phyloP scores from a whole-genome alignment of 2,888 invertebrate species.

The Troides oblongomaculatus region DNA sequence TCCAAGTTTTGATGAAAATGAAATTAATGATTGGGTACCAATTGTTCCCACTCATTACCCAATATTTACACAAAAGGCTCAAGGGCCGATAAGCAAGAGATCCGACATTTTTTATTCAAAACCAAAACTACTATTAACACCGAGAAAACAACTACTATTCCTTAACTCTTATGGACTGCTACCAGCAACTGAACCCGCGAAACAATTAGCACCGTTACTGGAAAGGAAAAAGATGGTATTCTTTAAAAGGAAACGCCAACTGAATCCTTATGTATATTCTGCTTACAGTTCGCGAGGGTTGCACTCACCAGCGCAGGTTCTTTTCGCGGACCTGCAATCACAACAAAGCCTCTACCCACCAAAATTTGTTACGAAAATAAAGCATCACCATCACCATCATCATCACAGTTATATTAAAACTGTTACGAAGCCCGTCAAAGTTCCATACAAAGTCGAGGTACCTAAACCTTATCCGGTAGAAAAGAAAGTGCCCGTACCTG shows the following conservation, averaged over 20 bases:
- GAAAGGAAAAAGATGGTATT: conserved; percentile 57
- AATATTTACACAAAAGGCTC: conserved; percentile 40
- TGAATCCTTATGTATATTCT: conserved; percentile 53
- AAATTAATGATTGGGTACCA: conserved; percentile 71
- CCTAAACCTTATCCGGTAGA: conserved; percentile 79
- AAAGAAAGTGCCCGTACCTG: conserved; percentile 61
- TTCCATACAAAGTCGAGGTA: conserved; percentile 76
- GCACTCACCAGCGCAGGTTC: conserved; percentile 44
- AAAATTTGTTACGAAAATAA: conserved; percentile 65
- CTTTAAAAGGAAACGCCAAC: conserved; percentile 54
- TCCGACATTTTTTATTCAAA: conserved; percentile 45
- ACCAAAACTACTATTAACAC: conserved; percentile 33
- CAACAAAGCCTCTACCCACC: conserved; percentile 53
- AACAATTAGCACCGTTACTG: conserved; percentile 38
- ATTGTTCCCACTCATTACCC: conserved; percentile 65
- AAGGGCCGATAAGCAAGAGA: conserved; percentile 50
- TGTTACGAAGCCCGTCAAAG: conserved; percentile 76
- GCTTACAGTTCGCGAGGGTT: conserved; percentile 56
- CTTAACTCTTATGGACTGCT: conserved; percentile 63
- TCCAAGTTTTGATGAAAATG: conserved; percentile 49
- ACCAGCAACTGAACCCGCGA: conserved; percentile 47
- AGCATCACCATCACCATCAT: conserved; percentile 84
- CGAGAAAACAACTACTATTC: conserved; percentile 54
- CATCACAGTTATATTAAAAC: conserved; percentile 83
- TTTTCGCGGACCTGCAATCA: conserved; percentile 50